Evolutionary conservation across 2,888 invertebrate species (phyloP), one percentile per base, ranked within the genome.

Genomic region (Drosophila algonquin): DNA sequence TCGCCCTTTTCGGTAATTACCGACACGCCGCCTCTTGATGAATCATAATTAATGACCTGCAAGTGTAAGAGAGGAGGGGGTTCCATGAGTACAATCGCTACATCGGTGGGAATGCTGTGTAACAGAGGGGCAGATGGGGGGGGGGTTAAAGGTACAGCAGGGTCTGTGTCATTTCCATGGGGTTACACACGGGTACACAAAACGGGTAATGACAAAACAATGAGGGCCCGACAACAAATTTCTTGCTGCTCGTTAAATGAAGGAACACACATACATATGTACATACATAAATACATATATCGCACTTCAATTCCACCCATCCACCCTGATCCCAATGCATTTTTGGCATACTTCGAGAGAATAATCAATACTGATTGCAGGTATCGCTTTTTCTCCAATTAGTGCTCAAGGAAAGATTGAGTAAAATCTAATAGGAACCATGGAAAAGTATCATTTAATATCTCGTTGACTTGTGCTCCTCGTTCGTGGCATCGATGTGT

Each of bases 1-100:
- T 96, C 96, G 77, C 96, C 95, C 92, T 96, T 96, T 91, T 96
- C 96, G 70, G 96, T 96, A 92, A 96, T 95, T 84, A 96, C 95
- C 85, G 95, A 95, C 83, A 96, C 95, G 60, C 96, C 96, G 77
- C 96, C 96, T 84, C 96, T 94, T 87, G 94, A 94, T 84, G 96
- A 95, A 93, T 96, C 96, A 93, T 96, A 96, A 93, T 95, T 96
- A 92, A 95, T 95, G 90, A 95, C 95, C 95, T 95, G 93, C 63
- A 92, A 92, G 80, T 80, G 81, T 72, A 75, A 84, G 77, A 76
- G 54, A 73, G 82, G 77, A 76, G 18, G 27, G 48, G 50, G 57
- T 40, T 40, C 14, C 24, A 18, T 57, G 35, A 68, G 50, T 67
- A 57, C 45, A 47, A 8, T 30, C 24, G 24, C 24, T 24, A 24